Evolutionary conservation across 2,797 vertebrate genomes (phyloP), one percentile per base, ranked within the genome.

Genomic region (Steatocranus sp.): DNA sequence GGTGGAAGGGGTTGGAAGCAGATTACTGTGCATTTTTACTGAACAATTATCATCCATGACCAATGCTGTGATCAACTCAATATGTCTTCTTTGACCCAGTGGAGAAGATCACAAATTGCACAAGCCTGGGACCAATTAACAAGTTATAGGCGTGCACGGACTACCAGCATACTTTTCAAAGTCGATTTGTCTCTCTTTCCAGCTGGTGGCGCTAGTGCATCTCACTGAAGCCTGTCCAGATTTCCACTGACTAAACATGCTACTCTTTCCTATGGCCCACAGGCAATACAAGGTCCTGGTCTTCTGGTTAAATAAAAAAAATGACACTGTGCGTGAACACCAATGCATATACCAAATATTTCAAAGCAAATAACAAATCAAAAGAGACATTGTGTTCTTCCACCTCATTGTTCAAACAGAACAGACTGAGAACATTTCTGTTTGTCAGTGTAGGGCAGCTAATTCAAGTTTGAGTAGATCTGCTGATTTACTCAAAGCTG

Each of bases 31-130:
- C 90, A 90, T 83, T 91, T 93, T 89, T 93, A 92, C 90, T 79
- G 48, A 90, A 84, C 91, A 92, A 94, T 95, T 94, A 94, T 91
- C 91, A 89, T 91, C 89, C 91, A 87, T 94, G 93, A 94, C 91
- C 80, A 92, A 91, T 84, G 78, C 80, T 66, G 74, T 93, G 91
- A 95, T 95, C 92, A 93, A 94, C 88, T 92, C 93, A 94, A 91
- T 79, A 92, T 95, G 93, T 94, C 86, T 85, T 87, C 88, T 91
- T 86, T 94, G 94, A 94, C 93, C 92, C 87, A 85, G 84, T 48
- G 76, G 88, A 93, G 93, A 94, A 79, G 86, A 89, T 89, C 83
- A 83, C 70, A 68, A 27, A 90, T 66, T 88, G 89, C 83, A 15
- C 76, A 61, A 11, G 79, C 36, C 93, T 95, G 94, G 92, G 80